Conservation (phyloP, 2,888 invertebrate genomes). For the Microchrysa polita region DNA sequence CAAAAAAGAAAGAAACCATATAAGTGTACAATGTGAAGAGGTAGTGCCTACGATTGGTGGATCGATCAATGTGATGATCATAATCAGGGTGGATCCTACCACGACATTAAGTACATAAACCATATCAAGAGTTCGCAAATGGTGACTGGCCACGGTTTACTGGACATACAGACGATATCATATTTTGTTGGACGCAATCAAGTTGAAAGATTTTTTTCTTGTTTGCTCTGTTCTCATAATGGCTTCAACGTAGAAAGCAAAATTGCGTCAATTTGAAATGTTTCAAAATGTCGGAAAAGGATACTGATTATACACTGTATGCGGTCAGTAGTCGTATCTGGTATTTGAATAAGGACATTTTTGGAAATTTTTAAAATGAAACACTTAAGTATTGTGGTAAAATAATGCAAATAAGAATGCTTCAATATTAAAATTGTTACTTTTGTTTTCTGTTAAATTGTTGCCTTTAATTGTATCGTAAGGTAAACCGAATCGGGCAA, state of each 20-base stretch:
- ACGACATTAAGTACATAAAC: conserved; percentile 35
- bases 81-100: conserved; percentile 25
- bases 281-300: conserved; percentile 33
- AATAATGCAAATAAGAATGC: no score
- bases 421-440: no score
- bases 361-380: no score
- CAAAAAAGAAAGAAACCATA: conserved; percentile 19
- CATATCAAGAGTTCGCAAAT: conserved; percentile 22
- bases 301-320: conserved; percentile 1
- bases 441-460: no score
- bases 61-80: conserved; percentile 26
- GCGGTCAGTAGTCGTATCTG: no score
- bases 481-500: no score
- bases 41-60: conserved; percentile 16
- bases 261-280: conserved; percentile 34
- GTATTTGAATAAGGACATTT: no score
- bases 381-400: no score
- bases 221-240: conserved; percentile 17
- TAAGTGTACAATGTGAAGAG: conserved; percentile 9
- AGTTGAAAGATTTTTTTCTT: conserved; percentile 32
- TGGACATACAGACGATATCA: conserved; percentile 35
- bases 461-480: no score
- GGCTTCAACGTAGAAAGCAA: conserved; percentile 21
- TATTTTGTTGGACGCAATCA: conserved; percentile 32
- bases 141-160: neutral